Base-by-base conservation (phyloP, 2,888 invertebrate genomes). In the Hermodice carunculata region DNA sequence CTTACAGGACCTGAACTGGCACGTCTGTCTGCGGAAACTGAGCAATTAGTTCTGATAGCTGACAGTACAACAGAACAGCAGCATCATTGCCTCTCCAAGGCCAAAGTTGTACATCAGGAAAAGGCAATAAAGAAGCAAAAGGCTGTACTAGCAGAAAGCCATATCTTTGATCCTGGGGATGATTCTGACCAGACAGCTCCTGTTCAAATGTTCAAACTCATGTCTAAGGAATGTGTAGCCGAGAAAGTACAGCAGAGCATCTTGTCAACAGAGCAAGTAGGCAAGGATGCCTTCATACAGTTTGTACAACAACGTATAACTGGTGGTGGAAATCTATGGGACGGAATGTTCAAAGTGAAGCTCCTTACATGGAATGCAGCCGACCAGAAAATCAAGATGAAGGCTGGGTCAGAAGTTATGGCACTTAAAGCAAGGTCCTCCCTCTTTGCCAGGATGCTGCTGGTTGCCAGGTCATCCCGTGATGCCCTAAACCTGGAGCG, bases 1-100 rank as follows among this genome's bases (percentile, higher is more conserved):
- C 64, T 64, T 8, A 61, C 37, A 29, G 58, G 19, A 14, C 64
- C 64, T 42, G 64, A 49, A 34, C 59, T 64, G 48, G 40, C 59
- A 61, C 58, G 60, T 5, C 49, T 64, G 22, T 32, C 64, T 51
- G 64, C 19, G 51, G 64, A 64, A 42, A 42, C 64, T 22, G 64
- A 46, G 22, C 59, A 24, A 42, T 22, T 61, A 11, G 29, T 62
- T 29, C 32, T 19, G 19, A 44, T 37, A 22, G 26, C 56, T 31
- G 32, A 29, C 42, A 40, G 11, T 31, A 28, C 24, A 6, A n/a
- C 57, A 42, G 24, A 5, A 44, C 22, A 6, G 5, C 26, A 8
- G 22, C 58, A 51, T 26, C 60, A 60, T 51, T 24, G 28, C 19
- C 48, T 60, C 8, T 60, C 51, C 5, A 37, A 60, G 19, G 22